Percentiles rank a stretch among this genome's conserved stretches.
Conservation (phyloP, 2,113 vertebrate species). For the Ctenodactylus gundi region DNA sequence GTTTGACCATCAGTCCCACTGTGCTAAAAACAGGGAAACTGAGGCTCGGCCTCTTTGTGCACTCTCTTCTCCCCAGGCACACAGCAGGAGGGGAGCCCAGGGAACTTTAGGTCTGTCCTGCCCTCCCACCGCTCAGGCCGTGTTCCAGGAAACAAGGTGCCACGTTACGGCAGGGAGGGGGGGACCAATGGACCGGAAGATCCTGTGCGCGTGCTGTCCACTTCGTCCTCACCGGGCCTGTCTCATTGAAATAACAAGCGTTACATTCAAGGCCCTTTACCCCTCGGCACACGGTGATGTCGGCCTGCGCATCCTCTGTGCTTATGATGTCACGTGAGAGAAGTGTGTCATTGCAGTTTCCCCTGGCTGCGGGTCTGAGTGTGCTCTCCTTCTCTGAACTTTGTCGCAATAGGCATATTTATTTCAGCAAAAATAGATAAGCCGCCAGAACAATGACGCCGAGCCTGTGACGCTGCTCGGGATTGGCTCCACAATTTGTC, state of each 20-base stretch:
- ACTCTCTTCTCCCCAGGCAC: not conserved
- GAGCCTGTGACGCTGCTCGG: not conserved
- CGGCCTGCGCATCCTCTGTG: not conserved
- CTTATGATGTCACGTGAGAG: conserved; percentile 19
- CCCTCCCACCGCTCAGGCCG: not conserved
- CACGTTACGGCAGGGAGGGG: not conserved
- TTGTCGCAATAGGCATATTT: conserved; percentile 46
- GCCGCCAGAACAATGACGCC: not conserved
- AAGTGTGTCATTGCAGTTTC: not conserved
- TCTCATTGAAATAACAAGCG: not conserved
- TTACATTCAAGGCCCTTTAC: not conserved
- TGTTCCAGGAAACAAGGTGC: not conserved
- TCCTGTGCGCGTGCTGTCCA: not conserved
- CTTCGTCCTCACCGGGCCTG: not conserved
- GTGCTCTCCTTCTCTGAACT: conserved; percentile 17
- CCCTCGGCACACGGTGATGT: not conserved
- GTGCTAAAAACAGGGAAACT: not conserved
- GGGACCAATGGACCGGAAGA: not conserved
- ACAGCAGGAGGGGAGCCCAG: not conserved
- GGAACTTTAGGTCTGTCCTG: not conserved
- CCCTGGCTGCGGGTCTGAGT: not conserved
- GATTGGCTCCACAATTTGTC: conserved; percentile 13
- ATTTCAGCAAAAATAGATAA: conserved; percentile 44
- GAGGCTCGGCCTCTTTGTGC: not conserved
- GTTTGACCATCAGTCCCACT: not conserved